Conservation (phyloP, 2,888 invertebrate species). For the Corythucha ciliata region DNA sequence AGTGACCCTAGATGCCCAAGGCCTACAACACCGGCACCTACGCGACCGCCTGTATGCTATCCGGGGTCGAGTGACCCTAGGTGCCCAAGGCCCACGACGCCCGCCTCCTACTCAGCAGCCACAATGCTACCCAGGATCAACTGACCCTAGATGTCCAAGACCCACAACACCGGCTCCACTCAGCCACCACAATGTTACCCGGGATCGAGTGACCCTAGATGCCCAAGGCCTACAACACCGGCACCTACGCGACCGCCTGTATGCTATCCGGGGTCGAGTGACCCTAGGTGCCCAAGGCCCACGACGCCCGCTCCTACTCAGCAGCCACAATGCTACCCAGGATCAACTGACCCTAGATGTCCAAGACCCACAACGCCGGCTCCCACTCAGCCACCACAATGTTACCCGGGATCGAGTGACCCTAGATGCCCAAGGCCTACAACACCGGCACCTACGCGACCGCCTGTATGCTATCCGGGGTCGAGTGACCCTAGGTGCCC, state of each 20-base stretch:
- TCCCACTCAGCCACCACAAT: conserved; percentile 34
- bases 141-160: conserved; percentile 41
- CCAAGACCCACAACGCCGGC: conserved; percentile 33
- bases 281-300: conserved; percentile 42
- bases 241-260: conserved; percentile 33
- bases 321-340: conserved; percentile 32
- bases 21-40: conserved; percentile 28
- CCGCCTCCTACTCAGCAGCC: too few species aligned
- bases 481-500: conserved; percentile 35
- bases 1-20: conserved; percentile 41
- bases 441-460: conserved; percentile 27
- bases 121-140: conserved; percentile 40
- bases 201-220: conserved; percentile 41
- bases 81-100: conserved; percentile 31
- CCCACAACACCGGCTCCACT: conserved; percentile 29
- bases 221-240: conserved; percentile 38
- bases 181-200: conserved; percentile 38
- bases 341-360: conserved; percentile 36
- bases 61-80: conserved; percentile 37
- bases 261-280: conserved; percentile 41
- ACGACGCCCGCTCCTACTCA: too few species aligned
- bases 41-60: conserved; percentile 36
- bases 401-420: conserved; percentile 42
- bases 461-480: conserved; percentile 38
- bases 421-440: conserved; percentile 40